Base-by-base conservation (phyloP, 2,797 vertebrate genomes). In the Bradypodion pumilum region DNA sequence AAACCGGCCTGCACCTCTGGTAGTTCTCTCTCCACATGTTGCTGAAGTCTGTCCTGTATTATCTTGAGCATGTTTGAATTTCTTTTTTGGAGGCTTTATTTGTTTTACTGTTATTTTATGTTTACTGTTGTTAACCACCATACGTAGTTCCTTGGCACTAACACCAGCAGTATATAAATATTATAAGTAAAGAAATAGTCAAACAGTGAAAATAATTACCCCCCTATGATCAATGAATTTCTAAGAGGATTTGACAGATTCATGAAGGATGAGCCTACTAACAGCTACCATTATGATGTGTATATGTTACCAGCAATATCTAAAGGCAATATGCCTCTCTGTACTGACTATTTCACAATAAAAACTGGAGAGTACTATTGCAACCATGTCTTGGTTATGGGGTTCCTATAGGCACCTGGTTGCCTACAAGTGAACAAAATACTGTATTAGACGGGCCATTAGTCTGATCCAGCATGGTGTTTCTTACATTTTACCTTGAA, bases 401-500 rank as follows among this genome's bases (percentile, higher is more conserved):
- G 25, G 23, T 70, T 70, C 5, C 69, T 16, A 42, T 37, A 70
- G 23, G 37, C 52, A 56, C 16, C 52, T 56, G 52, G 52, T 56
- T 21, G 52, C 15, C 40, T 10, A 42, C 40, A 10, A 42, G 69
- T 37, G 13, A 25, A 27, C 15, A 19, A 10, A 27, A 23, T 25
- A 25, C 7, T 42, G 37, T 10, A 70, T 42, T 70, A 70, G 3
- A 27, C 4, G 42, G 32, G 69, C 10, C 37, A 42, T 23, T 70
- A 23, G 7, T 42, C 25, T 42, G 23, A 70, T 70, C 37, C 9
- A 27, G 19, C 8, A 42, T 70, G 69, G 40, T 16, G 10, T 10
- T 70, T 70, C 37, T 12, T 42, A 70, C 12, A 9, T 70, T 70
- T 70, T 94, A 86, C 88, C 87, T 91, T 59, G 87, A 91, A 85